Base-by-base conservation (phyloP, 2,797 vertebrate species). In the Rhabdomys pumilio region DNA sequence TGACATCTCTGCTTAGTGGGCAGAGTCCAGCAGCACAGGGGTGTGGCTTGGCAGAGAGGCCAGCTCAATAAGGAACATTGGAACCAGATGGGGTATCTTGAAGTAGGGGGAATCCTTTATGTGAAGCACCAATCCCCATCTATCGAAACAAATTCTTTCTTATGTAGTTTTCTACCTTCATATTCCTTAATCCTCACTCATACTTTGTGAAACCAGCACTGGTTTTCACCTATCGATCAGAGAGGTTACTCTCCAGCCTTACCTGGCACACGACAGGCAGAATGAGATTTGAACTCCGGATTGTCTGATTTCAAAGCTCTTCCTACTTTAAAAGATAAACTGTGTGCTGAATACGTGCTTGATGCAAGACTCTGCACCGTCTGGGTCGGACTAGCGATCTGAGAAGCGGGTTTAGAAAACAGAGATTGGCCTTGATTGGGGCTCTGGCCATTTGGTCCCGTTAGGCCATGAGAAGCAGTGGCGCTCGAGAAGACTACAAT, bases 241-340 rank as follows among this genome's bases (percentile, higher is more conserved):
- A 72, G 4, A 47, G n/a, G 26, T 50, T 34, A 44, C 31, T 80
- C 67, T 82, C 29, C 20, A 22, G 3, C 1, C 38, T 81, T 19
- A n/a, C 3, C 20, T 20, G 76, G 94, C 2, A 6, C 0, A 0
- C 2, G 29, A 88, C 22, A 57, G 10, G 3, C 57, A 65, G 69
- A 89, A 47, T 0, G 29, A 53, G 20, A 19, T 63, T n/a, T n/a
- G 44, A 44, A 67, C 1, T 1, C 1, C 1, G 5, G 31, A n/a
- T 4, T 17, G 6, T 76, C 14, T 11, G 0, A 44, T 26, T 55
- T 77, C 85, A 65, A 77, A 94, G 82, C 61, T 88, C 11, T 61
- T 87, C 26, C 8, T 19, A 41, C 24, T 26, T 72, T 72, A 31
- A 38, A 86, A 20, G 34, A 59, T 6, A 17, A 50, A n/a, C 10